These are phyloP conservation scores for Siderastrea radians DNA, from an alignment of 92 coral and sea anemone species.

Conservation along the genomic window DNA sequence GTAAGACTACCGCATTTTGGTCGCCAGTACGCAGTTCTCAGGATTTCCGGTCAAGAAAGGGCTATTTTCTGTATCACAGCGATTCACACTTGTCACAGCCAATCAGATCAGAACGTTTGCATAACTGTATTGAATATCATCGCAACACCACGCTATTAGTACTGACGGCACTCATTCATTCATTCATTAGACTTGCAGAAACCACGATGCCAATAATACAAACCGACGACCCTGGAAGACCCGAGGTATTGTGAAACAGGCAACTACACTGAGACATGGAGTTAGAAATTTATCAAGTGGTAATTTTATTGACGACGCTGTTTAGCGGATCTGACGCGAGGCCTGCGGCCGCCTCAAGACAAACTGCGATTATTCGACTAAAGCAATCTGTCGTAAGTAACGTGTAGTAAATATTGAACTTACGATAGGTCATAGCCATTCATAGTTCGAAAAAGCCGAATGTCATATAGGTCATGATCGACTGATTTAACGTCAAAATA, in stretches of 20 bases:
- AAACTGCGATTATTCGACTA: background rate
- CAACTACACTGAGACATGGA: conserved; percentile 33
- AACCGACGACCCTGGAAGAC: conserved; percentile 28
- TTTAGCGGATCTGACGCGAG: conserved; percentile 42
- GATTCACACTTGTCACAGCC: background rate
- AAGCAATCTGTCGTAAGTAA: conserved; percentile 17
- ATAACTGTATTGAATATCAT: background rate
- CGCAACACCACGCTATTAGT: background rate
- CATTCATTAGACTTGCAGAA: conserved; percentile 18
- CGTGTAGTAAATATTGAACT: conserved; percentile 19
- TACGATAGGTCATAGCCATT: background rate
- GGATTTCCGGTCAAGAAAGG: background rate
- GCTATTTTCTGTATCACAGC: background rate
- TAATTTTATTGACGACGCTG: conserved; percentile 44
- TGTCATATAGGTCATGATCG: background rate
- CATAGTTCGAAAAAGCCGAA: background rate
- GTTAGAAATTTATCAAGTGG: conserved; percentile 35
- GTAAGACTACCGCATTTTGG: background rate
- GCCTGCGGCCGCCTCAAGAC: conserved; percentile 11
- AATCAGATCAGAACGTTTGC: background rate
- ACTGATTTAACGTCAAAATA: background rate
- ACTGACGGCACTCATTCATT: background rate
- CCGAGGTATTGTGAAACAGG: background rate
- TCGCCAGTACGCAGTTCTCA: background rate
- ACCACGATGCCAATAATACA: background rate